These are phyloP conservation scores for Enteromius fasciolatus DNA, from an alignment of 2,797 vertebrate genomes.

Conservation along the genomic window DNA sequence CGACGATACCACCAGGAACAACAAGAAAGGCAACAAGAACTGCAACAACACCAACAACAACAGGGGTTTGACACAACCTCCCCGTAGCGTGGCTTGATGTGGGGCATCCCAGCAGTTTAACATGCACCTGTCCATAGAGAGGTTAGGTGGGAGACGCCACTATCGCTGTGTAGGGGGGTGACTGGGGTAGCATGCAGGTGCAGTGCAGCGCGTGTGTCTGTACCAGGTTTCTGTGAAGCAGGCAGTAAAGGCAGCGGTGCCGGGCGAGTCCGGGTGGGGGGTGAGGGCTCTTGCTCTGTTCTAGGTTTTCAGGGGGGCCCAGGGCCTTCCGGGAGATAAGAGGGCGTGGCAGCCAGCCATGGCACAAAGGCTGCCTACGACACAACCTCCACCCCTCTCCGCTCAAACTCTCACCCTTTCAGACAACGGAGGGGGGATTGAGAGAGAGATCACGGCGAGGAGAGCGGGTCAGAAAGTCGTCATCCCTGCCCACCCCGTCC, in stretches of 20 bases:
- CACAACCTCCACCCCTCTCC: conserved; percentile 64
- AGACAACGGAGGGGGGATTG: conserved; percentile 65
- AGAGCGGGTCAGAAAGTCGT: conserved; percentile 59
- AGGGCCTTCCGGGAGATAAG: conserved; percentile 62
- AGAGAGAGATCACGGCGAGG: conserved; percentile 66
- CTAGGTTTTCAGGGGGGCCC: conserved; percentile 64
- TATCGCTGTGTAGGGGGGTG: conserved; percentile 69
- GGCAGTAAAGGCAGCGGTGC: conserved; percentile 70
- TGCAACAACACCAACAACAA: conserved; percentile 73
- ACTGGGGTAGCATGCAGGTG: conserved; percentile 72
- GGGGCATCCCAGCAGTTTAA: conserved; percentile 88
- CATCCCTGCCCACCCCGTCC: conserved; percentile 48
- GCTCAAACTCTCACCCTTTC: conserved; percentile 67
- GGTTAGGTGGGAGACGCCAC: conserved; percentile 72
- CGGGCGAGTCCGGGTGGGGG: conserved; percentile 66
- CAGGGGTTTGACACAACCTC: conserved; percentile 81
- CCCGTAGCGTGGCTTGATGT: conserved; percentile 88
- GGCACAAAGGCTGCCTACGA: conserved; percentile 59
- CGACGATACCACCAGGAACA: conserved; percentile 62
- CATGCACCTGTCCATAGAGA: conserved; percentile 84
- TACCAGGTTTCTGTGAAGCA: conserved; percentile 68
- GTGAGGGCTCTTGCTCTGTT: conserved; percentile 67
- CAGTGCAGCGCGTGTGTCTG: conserved; percentile 76
- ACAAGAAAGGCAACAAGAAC: conserved; percentile 64
- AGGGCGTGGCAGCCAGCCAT: conserved; percentile 54